Evolutionary conservation across 1,140 invertebrate genomes (phyloP), one percentile per base, ranked within the genome.

Genomic region (Psilanteris sp.): DNA sequence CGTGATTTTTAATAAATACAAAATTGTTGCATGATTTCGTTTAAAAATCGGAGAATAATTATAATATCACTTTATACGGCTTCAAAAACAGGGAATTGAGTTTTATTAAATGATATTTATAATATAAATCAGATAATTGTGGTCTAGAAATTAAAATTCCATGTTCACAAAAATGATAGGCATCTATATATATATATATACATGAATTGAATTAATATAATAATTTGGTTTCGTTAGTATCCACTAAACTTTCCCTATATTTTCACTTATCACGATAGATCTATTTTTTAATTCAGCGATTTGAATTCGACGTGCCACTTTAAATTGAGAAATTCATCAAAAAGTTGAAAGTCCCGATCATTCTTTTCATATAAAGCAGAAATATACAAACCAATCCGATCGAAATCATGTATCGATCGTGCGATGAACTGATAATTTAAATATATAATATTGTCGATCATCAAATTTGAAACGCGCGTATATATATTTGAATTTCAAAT

Each of bases 401-500:
- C 16, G 10, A 5, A 50, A 46, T 55, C 9, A 13, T 9, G 14
- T 3, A 6, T 48, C 15, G 29, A 48, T 16, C 8, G 27, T 11
- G 13, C 29, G 36, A 74, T 67, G 61, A 61, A 44, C 46, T 37
- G 43, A 74, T 61, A 44, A 59, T 52, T 59, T 61, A 52, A 73
- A 66, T 59, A 5, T 46, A 59, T 66, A 62, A 72, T 72, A 72
- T 20, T 32, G 15, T 0, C 27, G 37, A 48, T 64, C 57, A 50
- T 50, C 57, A 64, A 72, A 64, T 64, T 64, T 54, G 57, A 57
- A 62, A 62, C 31, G 32, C 29, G 43, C 15, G 36, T 73, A 67
- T n/a, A n/a, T n/a, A n/a, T n/a, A n/a, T 67, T 67, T 61, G 71
- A 67, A 74, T 57, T 74, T 67, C 54, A 74, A 74, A 73, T 73